Percentiles rank a stretch among this genome's conserved stretches.
Evolutionary conservation across 2,113 vertebrate species (phyloP).

Genomic region (Syngnathus scovelli): DNA sequence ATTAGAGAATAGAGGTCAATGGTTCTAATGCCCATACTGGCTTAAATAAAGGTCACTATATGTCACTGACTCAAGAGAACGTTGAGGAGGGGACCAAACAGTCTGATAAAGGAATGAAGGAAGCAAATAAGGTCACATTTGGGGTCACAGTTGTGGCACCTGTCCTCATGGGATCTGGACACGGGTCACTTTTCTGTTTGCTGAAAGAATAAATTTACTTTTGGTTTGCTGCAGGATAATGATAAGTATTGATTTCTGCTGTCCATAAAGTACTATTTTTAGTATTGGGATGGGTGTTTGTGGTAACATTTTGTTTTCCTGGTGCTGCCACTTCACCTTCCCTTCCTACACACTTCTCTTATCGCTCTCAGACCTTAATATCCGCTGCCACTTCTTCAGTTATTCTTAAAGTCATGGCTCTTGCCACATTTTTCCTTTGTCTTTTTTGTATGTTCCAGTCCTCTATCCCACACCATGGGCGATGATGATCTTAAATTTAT

Average conservation of each 20-base stretch:
- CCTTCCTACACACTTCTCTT: slow-evolving; percentile 14
- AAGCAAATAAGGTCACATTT: slow-evolving; percentile 49
- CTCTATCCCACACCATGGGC: slow-evolving; percentile 34
- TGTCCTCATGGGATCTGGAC: slow-evolving; percentile 20
- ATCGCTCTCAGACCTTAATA: slow-evolving; percentile 29
- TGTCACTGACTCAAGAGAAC: slow-evolving; percentile 20
- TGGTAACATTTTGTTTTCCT: slow-evolving; percentile 18
- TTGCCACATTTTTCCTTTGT: slow-evolving; percentile 14
- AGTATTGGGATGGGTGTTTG: slow-evolving; percentile 23
- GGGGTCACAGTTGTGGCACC: slow-evolving; percentile 23
- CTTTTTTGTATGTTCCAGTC: slow-evolving; percentile 45
- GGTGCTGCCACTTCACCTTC: slow-evolving; percentile 22
- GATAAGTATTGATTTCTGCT: slow-evolving; percentile 48
- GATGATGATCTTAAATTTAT: slow-evolving; percentile 51
- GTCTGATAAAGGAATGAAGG: slow-evolving; percentile 30
- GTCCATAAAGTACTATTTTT: slow-evolving; percentile 30
- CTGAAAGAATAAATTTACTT: slow-evolving; percentile 3
- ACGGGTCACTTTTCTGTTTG: slow-evolving; percentile 26
- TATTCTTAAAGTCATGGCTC: slow-evolving; percentile 23
- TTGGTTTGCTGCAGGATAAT: slow-evolving; percentile 13
- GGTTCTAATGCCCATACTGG: slow-evolving; percentile 15
- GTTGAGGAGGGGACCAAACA: slow-evolving; percentile 9
- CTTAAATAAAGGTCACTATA: slow-evolving; percentile 52
- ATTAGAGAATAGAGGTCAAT: slow-evolving; percentile 2
- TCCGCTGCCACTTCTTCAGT: slow-evolving; percentile 16